These are phyloP conservation scores for Hoplostethus mediterraneus DNA, from an alignment of 2,797 vertebrate genomes.

Conservation along the genomic window DNA sequence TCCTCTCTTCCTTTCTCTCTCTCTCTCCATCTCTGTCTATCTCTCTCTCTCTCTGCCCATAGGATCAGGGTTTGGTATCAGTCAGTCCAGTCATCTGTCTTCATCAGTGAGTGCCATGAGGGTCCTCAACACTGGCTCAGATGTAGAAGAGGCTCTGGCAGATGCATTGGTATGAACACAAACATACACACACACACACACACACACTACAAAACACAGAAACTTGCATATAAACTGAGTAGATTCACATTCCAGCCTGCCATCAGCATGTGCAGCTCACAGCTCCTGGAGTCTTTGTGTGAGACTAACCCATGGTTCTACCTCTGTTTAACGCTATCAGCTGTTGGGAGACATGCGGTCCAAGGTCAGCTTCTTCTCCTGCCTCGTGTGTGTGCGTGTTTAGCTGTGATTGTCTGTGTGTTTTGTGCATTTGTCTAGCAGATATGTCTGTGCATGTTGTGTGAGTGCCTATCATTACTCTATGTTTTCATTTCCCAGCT, in stretches of 20 bases:
- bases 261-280: slow-evolving; percentile 38
- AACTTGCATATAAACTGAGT: not conserved
- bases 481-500: not conserved
- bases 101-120: slow-evolving; percentile 98
- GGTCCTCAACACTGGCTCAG: slow-evolving; percentile 96
- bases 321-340: slow-evolving; percentile 93
- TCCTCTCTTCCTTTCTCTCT: slow-evolving; percentile 18
- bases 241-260: slow-evolving; percentile 16
- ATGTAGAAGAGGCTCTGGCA: slow-evolving; percentile 96
- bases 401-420: slow-evolving; percentile 11
- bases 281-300: slow-evolving; percentile 31
- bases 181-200: not conserved
- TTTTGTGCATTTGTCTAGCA: not conserved
- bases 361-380: slow-evolving; percentile 89
- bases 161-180: slow-evolving; percentile 91
- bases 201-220: not conserved
- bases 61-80: slow-evolving; percentile 92
- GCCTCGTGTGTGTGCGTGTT: slow-evolving; percentile 49
- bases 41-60: slow-evolving; percentile 26
- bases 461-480: not conserved
- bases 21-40: not conserved
- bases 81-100: slow-evolving; percentile 93
- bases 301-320: slow-evolving; percentile 76
- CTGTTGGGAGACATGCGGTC: slow-evolving; percentile 99
- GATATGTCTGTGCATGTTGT: slow-evolving; percentile 29